Evolutionary conservation across 2,113 vertebrate species (phyloP).

Genomic region (Anarhynchus alexandrinus): DNA sequence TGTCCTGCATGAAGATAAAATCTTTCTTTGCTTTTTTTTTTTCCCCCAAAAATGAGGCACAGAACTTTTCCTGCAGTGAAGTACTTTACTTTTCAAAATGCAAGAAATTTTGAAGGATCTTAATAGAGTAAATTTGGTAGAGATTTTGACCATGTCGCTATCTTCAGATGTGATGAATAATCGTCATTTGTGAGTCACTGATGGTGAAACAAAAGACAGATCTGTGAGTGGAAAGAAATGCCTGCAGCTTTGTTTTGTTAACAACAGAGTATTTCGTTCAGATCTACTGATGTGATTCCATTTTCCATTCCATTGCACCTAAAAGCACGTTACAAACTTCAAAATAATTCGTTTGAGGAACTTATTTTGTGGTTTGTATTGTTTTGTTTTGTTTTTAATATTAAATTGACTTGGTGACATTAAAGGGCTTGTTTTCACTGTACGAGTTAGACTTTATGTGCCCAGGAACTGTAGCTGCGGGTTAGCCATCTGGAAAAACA

Average conservation of each 20-base stretch:
- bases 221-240: neutral
- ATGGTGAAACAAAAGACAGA: neutral
- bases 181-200: neutral
- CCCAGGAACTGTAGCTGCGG: constrained; percentile 53
- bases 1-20: neutral
- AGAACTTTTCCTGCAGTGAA: neutral
- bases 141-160: neutral
- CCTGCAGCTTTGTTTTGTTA: constrained; percentile 38
- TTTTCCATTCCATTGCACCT: neutral
- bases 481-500: constrained; percentile 68
- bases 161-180: neutral
- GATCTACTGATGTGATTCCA: neutral
- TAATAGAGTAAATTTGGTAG: neutral
- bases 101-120: neutral
- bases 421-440: constrained; percentile 40
- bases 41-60: neutral
- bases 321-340: constrained; percentile 6
- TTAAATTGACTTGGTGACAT: constrained; percentile 32
- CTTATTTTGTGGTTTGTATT: too few relatives aligned
- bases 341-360: constrained; percentile 52
- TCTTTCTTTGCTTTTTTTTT: neutral
- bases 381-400: too few relatives aligned
- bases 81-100: neutral
- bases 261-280: neutral
- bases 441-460: constrained; percentile 44